A percentile compares a stretch with the other conserved stretches of the same genome.
Evolutionary conservation across 2,113 vertebrate genomes (phyloP).

Genomic region (Taurulus bubalis): DNA sequence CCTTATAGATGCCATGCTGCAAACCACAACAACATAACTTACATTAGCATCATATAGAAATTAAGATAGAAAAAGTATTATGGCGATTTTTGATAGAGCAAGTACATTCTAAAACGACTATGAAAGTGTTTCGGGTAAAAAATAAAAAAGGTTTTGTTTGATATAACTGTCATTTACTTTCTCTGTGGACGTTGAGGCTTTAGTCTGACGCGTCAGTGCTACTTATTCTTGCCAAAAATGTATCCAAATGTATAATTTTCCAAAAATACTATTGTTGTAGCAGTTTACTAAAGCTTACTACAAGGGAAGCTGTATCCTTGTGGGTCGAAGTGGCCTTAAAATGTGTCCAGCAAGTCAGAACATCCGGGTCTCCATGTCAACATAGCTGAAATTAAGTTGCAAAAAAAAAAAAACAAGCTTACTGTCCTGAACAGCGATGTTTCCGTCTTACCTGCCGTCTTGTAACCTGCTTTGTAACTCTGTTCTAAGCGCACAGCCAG

Average conservation of each 20-base stretch:
- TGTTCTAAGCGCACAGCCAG: constrained; percentile 13
- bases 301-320: not conserved
- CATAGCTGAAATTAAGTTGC: not conserved
- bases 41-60: not conserved
- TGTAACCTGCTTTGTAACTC: constrained; percentile 35
- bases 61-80: not conserved
- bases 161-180: not conserved
- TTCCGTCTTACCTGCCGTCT: constrained; percentile 19
- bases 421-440: not conserved
- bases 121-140: not conserved
- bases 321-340: not conserved
- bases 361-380: not conserved
- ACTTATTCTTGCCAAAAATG: not conserved
- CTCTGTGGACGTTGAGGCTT: not conserved
- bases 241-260: not conserved
- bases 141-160: not conserved
- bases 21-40: not conserved
- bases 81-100: not conserved
- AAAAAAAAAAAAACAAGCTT: not conserved
- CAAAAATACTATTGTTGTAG: not conserved
- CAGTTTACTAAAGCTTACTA: not conserved
- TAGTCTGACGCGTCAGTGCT: not conserved
- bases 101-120: not conserved
- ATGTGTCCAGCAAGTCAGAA: not conserved
- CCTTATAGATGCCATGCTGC: not conserved